Evolutionary conservation across 2,888 invertebrate species (phyloP), one percentile per base, ranked within the genome.

Genomic region (Pyralis farinalis): DNA sequence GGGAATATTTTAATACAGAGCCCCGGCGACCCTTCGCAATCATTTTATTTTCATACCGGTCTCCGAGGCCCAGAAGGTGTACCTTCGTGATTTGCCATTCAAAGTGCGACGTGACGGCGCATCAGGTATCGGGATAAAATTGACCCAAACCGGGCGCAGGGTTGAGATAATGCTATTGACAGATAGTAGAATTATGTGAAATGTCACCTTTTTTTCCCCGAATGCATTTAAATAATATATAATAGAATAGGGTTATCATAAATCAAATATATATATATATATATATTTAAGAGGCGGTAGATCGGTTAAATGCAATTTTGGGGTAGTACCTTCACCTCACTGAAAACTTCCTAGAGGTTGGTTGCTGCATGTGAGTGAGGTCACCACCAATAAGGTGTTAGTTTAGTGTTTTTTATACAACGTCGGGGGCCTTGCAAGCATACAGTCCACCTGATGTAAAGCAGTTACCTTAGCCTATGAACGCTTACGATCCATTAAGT

Each of bases 41-140:
- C 38, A 38, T 38, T 38, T 38, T 32, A 33, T 38, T 38, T 32
- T 32, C 38, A 38, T 38, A 36, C 37, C 59, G 70, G 76, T 78
- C 85, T 70, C 85, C 4, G 51, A 77, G 79, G 76, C 85, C 85
- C 87, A 58, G 80, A 74, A 72, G 83, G 83, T 79, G 73, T 76
- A 82, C 86, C 87, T 80, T 83, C 60, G 71, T 86, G 87, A 87
- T 87, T 87, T 86, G 82, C 74, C 82, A 87, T 87, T 87, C 87
- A 87, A 77, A 83, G 75, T 55, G 70, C 43, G 67, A 76, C 81
- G 83, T 81, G 82, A 73, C 75, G 63, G 49, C 67, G 72, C 78
- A 77, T 79, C 78, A 77, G 78, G 79, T 80, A 87, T 86, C 84
- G 86, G 86, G 85, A 86, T 85, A 85, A 86, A 83, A 87, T 87